Conservation (phyloP, 64 coral and sea anemone species). For the Hydrozoanthus tunicans region DNA sequence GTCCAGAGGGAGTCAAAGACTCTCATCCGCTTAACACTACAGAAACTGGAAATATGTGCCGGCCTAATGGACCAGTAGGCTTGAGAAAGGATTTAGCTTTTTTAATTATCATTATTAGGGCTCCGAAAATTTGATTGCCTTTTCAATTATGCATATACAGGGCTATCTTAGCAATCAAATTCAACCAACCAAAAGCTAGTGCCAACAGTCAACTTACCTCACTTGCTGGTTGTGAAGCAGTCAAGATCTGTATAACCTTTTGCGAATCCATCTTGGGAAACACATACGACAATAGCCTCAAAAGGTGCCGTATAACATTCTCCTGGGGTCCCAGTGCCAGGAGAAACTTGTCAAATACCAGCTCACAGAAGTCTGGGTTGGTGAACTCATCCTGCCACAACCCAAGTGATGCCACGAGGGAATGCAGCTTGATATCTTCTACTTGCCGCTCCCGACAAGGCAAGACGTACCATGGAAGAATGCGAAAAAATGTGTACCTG, state of each 20-base stretch:
- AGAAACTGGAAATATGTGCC: too few species aligned
- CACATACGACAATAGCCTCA: constrained; percentile 84
- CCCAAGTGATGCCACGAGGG: constrained; percentile 68
- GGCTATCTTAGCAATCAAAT: too few species aligned
- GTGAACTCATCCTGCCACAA: constrained; percentile 85
- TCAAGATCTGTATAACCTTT: constrained; percentile 91
- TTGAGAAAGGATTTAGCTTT: too few species aligned
- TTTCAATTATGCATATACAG: too few species aligned
- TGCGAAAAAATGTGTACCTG: constrained; percentile 59
- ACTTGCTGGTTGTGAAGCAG: constrained; percentile 81
- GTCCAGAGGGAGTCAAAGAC: too few species aligned
- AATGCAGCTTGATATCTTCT: constrained; percentile 89
- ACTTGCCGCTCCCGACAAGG: constrained; percentile 72
- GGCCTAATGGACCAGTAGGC: too few species aligned
- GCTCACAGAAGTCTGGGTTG: constrained; percentile 79
- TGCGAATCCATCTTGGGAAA: constrained; percentile 94
- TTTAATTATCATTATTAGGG: too few species aligned
- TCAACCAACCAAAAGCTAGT: not conserved
- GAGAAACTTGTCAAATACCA: constrained; percentile 94
- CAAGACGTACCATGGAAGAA: constrained; percentile 72
- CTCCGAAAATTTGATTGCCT: too few species aligned
- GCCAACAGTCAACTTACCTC: constrained; percentile 66
- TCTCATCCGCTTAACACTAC: too few species aligned
- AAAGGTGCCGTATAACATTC: constrained; percentile 78
- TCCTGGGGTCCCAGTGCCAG: constrained; percentile 73